These are phyloP conservation scores for Bungarus multicinctus DNA, from an alignment of 2,113 vertebrate species.

Conservation along the genomic window DNA sequence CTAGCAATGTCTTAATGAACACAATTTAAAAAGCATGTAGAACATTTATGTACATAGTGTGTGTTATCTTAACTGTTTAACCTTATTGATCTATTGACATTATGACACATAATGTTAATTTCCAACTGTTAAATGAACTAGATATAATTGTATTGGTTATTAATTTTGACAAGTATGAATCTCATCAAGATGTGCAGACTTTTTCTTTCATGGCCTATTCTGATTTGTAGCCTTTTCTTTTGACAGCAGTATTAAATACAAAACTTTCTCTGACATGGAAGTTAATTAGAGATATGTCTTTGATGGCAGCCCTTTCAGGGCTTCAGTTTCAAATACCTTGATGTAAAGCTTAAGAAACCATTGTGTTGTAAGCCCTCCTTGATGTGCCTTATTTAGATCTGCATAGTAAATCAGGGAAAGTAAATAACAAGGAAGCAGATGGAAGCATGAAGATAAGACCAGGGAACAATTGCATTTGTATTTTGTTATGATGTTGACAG, in stretches of 20 bases:
- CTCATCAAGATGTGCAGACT: conserved; percentile 85
- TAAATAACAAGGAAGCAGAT: conserved; percentile 99
- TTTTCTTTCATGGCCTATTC: conserved; percentile 80
- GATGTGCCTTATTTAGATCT: conserved; percentile 99
- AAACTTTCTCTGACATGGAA: conserved; percentile 93
- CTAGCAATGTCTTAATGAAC: conserved; percentile 51
- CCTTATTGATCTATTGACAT: conserved; percentile 67
- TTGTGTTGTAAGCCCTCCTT: conserved; percentile 99
- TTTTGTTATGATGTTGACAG: conserved; percentile 99
- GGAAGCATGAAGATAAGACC: conserved; percentile 98
- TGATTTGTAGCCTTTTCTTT: conserved; percentile 92
- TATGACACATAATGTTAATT: conserved; percentile 72
- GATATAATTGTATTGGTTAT: conserved; percentile 81
- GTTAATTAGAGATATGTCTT: conserved; percentile 99
- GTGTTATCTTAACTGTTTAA: conserved; percentile 68
- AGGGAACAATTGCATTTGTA: conserved; percentile 99
- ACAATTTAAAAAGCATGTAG: conserved; percentile 61
- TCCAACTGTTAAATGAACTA: conserved; percentile 75
- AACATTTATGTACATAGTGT: conserved; percentile 48
- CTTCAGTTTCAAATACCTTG: conserved; percentile 99
- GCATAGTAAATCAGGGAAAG: conserved; percentile 99
- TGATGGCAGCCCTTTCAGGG: conserved; percentile 98
- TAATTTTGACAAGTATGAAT: conserved; percentile 85
- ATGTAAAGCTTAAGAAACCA: conserved; percentile 99
- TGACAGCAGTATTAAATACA: conserved; percentile 94